These are phyloP conservation scores for Periparus ater DNA, from an alignment of 2,797 vertebrate species.

Conservation along the genomic window DNA sequence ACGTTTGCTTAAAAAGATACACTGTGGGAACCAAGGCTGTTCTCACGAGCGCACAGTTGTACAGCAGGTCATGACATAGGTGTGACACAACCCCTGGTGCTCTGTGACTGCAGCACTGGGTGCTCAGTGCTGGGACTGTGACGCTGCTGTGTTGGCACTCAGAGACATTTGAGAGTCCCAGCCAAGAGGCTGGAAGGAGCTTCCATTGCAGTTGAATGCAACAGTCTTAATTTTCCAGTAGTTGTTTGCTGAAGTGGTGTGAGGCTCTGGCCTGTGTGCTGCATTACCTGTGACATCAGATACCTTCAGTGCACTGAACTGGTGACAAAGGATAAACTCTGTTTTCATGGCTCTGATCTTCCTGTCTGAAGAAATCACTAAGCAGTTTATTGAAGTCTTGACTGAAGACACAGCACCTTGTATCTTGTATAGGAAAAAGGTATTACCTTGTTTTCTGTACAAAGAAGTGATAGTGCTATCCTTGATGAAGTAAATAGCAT, in stretches of 20 bases:
- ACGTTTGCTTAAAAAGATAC: slow-evolving; percentile 85
- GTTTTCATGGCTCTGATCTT: background rate
- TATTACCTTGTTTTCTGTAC: slow-evolving; percentile 11
- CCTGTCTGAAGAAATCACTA: background rate
- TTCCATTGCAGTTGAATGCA: background rate
- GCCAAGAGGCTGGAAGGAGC: background rate
- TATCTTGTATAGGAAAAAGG: slow-evolving; percentile 27
- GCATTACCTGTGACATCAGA: background rate
- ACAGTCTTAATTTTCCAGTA: slow-evolving; percentile 5
- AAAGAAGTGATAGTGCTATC: slow-evolving; percentile 34
- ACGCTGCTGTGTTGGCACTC: background rate
- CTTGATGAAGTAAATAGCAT: slow-evolving; percentile 19
- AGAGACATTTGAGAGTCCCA: background rate
- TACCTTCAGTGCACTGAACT: slow-evolving; percentile 54
- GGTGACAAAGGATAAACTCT: background rate
- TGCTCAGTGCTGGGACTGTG: background rate
- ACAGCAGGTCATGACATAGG: slow-evolving; percentile 87
- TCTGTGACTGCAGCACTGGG: background rate
- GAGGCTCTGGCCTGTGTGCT: slow-evolving; percentile 3
- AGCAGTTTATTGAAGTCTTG: slow-evolving; percentile 18
- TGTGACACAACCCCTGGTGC: background rate
- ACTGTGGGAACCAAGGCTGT: slow-evolving; percentile 84
- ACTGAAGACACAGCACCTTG: slow-evolving; percentile 64
- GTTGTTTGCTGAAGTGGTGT: background rate
- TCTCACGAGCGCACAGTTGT: slow-evolving; percentile 83